Evolutionary conservation across 1,140 invertebrate species (phyloP).

Genomic region (Ctenoplectra terminalis): DNA sequence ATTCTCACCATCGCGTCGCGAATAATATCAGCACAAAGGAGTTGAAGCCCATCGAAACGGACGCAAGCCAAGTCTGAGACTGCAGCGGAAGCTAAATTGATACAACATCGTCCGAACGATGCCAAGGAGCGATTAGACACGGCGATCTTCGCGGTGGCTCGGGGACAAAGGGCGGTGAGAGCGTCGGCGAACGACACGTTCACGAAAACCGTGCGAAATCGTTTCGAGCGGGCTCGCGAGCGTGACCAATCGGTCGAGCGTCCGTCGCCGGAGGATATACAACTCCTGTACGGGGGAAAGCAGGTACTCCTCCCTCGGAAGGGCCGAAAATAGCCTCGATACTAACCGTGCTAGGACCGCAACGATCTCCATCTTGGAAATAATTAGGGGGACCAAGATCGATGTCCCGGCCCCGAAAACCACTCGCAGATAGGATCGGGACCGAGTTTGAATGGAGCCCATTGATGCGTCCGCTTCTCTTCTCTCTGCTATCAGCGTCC

Average conservation of each 20-base stretch:
- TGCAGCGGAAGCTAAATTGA: conserved; percentile 33
- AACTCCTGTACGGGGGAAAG: conserved; percentile 9
- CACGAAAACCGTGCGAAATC: conserved; percentile 54
- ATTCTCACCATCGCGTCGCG: background rate
- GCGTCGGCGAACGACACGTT: background rate
- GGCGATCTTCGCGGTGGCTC: conserved; percentile 15
- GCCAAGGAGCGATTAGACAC: conserved; percentile 39
- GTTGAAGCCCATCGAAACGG: background rate
- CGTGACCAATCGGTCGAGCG: conserved; percentile 48
- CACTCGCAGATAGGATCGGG: conserved; percentile 80
- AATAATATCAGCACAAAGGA: background rate
- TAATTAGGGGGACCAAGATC: conserved; percentile 83
- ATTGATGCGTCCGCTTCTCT: conserved; percentile 78
- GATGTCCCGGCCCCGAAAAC: conserved; percentile 78
- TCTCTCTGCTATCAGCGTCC: conserved; percentile 57
- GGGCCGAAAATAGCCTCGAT: conserved; percentile 57
- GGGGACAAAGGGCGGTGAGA: conserved; percentile 4
- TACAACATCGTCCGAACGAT: conserved; percentile 43
- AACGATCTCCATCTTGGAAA: conserved; percentile 80
- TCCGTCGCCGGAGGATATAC: conserved; percentile 39
- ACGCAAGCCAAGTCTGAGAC: background rate
- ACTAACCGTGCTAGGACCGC: conserved; percentile 51
- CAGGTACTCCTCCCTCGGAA: conserved; percentile 47
- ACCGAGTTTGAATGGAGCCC: conserved; percentile 80
- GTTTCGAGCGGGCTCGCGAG: conserved; percentile 32